These are phyloP conservation scores for Rhinichthys osculus DNA, from an alignment of 2,797 vertebrate genomes.

Conservation along the genomic window DNA sequence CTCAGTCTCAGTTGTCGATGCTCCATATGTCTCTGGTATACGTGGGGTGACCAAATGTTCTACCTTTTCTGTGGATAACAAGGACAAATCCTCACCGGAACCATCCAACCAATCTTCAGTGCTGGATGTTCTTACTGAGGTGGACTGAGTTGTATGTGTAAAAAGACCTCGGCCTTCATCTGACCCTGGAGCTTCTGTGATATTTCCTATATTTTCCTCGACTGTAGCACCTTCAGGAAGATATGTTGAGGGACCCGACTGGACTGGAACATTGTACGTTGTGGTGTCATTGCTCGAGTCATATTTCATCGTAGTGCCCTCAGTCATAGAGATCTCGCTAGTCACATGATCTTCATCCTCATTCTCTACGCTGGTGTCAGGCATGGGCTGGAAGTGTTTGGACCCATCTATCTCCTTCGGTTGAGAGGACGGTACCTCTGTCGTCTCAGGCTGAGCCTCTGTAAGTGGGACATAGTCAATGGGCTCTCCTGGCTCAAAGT, in stretches of 20 bases:
- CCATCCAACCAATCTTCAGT: constrained; percentile 20
- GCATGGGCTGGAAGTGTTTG: constrained; percentile 62
- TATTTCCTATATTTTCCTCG: constrained; percentile 13
- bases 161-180: constrained; percentile 44
- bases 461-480: constrained; percentile 28
- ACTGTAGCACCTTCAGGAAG: constrained; percentile 30
- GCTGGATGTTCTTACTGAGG: constrained; percentile 25
- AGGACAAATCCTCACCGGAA: constrained; percentile 42
- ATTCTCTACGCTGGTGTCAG: constrained; percentile 56
- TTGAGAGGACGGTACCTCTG: constrained; percentile 19
- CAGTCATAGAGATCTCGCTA: constrained; percentile 32
- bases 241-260: constrained; percentile 39
- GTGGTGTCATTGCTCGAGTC: constrained; percentile 34
- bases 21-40: constrained; percentile 29
- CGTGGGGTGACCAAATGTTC: constrained; percentile 28
- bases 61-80: background rate
- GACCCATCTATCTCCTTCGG: constrained; percentile 40
- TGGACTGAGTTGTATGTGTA: constrained; percentile 27
- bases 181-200: constrained; percentile 38
- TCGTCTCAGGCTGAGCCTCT: constrained; percentile 20
- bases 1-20: constrained; percentile 26
- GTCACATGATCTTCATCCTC: constrained; percentile 28
- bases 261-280: constrained; percentile 47
- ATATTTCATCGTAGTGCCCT: constrained; percentile 48
- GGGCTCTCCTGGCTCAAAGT: constrained; percentile 51